phyloP scores from a whole-genome alignment of 2,888 invertebrate genomes.

The Odontocolon sp. region DNA sequence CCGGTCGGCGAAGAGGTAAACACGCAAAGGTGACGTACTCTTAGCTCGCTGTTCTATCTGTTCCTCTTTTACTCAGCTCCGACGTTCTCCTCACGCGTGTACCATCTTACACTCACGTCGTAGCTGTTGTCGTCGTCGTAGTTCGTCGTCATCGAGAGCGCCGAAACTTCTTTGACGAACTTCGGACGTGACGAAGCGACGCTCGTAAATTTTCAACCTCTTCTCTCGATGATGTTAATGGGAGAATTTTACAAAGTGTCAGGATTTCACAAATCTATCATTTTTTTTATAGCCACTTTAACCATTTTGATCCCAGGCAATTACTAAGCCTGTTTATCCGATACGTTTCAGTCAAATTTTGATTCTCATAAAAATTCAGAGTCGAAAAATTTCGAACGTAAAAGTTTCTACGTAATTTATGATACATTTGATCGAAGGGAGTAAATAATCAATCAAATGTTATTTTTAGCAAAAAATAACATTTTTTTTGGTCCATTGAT shows the following conservation, averaged over 20 bases:
- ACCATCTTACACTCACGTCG: background rate
- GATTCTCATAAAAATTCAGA: too few relatives aligned
- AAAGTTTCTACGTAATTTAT: too few relatives aligned
- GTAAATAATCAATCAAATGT: too few relatives aligned
- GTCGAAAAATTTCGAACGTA: too few relatives aligned
- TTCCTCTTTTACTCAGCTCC: constrained; percentile 53
- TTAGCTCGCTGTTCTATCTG: constrained; percentile 61
- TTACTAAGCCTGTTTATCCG: too few relatives aligned
- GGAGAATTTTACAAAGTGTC: background rate
- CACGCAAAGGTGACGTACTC: constrained; percentile 79
- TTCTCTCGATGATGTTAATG: background rate
- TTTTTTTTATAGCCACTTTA: too few relatives aligned
- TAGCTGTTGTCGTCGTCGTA: constrained; percentile 15
- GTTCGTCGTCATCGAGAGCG: constrained; percentile 55
- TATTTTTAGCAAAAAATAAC: too few relatives aligned
- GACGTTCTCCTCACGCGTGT: background rate
- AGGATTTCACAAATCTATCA: background rate
- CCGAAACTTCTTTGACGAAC: constrained; percentile 62
- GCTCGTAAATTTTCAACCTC: constrained; percentile 34
- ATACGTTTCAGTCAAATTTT: too few relatives aligned
- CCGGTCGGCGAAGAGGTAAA: constrained; percentile 78
- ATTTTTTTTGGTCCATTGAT: too few relatives aligned
- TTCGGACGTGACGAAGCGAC: constrained; percentile 65
- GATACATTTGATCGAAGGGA: too few relatives aligned
- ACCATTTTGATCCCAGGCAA: too few relatives aligned